phyloP scores from a whole-genome alignment of 2,888 invertebrate genomes.

The Sarcophaga rosellei region DNA sequence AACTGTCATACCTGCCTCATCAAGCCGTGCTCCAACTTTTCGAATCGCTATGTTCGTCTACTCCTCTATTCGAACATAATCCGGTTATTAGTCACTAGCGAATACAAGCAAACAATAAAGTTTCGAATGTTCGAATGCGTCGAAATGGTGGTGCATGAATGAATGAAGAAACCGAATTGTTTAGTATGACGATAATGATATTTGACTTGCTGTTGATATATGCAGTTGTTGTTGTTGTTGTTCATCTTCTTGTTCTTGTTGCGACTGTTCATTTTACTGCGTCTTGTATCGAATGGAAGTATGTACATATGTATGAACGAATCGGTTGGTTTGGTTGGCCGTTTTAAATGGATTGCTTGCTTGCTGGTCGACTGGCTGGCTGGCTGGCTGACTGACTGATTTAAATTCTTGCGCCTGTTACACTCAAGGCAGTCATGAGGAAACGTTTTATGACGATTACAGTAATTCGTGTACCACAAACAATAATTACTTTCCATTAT shows the following conservation, averaged over 20 bases:
- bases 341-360: slow-evolving; percentile 39
- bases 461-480: slow-evolving; percentile 79
- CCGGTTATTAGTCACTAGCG: too few relatives aligned
- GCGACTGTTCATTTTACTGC: slow-evolving; percentile 52
- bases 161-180: too few relatives aligned
- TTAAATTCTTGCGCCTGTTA: slow-evolving; percentile 69
- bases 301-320: slow-evolving; percentile 2
- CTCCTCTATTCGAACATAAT: too few relatives aligned
- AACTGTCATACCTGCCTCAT: too few relatives aligned
- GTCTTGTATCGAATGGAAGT: slow-evolving; percentile 62
- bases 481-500: slow-evolving; percentile 81
- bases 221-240: slow-evolving; percentile 28
- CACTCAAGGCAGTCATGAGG: slow-evolving; percentile 80
- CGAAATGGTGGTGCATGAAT: too few relatives aligned
- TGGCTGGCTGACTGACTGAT: slow-evolving; percentile 58
- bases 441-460: slow-evolving; percentile 80
- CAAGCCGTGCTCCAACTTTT: too few relatives aligned
- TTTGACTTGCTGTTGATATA: slow-evolving; percentile 38
- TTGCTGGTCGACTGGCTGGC: slow-evolving; percentile 45
- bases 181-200: slow-evolving; percentile 54
- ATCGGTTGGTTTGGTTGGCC: slow-evolving; percentile 47
- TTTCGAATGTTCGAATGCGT: too few relatives aligned
- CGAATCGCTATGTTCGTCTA: too few relatives aligned
- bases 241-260: neutral
- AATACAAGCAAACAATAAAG: too few relatives aligned